These are phyloP conservation scores for Ichneumon xanthorius DNA, from an alignment of 2,888 invertebrate species.

Conservation along the genomic window DNA sequence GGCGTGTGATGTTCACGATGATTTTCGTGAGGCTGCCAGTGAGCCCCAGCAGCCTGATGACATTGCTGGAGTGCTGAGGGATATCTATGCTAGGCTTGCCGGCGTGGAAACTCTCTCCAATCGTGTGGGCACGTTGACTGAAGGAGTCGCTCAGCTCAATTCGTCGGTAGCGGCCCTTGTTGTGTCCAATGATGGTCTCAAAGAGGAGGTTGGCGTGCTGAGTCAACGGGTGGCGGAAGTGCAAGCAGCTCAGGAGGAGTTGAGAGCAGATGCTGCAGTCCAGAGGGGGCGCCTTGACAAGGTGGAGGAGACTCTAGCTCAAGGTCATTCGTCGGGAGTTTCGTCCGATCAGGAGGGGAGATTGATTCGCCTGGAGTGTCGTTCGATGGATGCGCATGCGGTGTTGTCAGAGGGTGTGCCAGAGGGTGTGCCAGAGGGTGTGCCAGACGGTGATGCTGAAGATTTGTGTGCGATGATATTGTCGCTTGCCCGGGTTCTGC, in stretches of 20 bases:
- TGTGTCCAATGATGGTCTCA: neutral
- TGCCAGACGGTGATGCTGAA: slow-evolving; percentile 1
- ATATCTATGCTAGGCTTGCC: slow-evolving; percentile 12
- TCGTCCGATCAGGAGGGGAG: slow-evolving; percentile 13
- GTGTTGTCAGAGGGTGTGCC: too few species aligned
- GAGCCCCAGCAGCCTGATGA: too few species aligned
- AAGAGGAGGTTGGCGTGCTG: slow-evolving; percentile 8
- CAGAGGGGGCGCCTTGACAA: slow-evolving; percentile 9
- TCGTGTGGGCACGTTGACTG: slow-evolving; percentile 9
- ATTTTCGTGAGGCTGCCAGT: too few species aligned
- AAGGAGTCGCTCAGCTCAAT: neutral
- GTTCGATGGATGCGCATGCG: slow-evolving; percentile 24
- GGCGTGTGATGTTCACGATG: too few species aligned
- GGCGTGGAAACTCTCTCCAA: neutral
- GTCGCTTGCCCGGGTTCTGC: slow-evolving; percentile 15
- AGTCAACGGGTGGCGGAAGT: neutral
- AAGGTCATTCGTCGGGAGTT: neutral
- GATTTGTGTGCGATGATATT: slow-evolving; percentile 2
- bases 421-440: too few species aligned
- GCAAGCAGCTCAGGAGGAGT: slow-evolving; percentile 15
- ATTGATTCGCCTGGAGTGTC: neutral
- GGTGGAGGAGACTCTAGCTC: slow-evolving; percentile 1
- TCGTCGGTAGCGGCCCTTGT: neutral
- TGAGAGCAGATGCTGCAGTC: slow-evolving; percentile 8
- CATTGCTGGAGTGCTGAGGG: too few species aligned